Evolutionary conservation across 2,113 vertebrate genomes (phyloP).

Genomic region (Polypterus bichir): DNA sequence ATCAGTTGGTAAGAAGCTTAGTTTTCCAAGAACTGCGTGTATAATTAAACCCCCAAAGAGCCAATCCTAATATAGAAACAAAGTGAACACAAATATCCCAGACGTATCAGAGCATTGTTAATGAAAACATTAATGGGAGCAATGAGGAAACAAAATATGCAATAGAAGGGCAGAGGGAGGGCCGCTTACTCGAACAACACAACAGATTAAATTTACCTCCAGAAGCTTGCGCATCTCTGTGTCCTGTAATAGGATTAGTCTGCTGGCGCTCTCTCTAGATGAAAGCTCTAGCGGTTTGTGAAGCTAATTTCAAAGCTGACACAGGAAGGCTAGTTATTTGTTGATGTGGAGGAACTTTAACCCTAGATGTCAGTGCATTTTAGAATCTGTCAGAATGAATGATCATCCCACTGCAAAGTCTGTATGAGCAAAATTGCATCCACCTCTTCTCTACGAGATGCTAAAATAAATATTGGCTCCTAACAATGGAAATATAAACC

Average conservation of each 20-base stretch:
- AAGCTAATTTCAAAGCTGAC: slow-evolving; percentile 19
- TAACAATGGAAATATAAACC: slow-evolving; percentile 1
- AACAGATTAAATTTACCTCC: slow-evolving; percentile 25
- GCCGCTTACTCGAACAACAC: slow-evolving; percentile 15
- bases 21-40: too few relatives aligned
- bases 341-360: slow-evolving; percentile 20
- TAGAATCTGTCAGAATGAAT: slow-evolving; percentile 24
- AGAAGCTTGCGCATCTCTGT: slow-evolving; percentile 20
- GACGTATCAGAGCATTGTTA: too few relatives aligned
- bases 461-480: slow-evolving; percentile 9
- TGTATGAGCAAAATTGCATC: background rate
- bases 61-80: too few relatives aligned
- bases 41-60: too few relatives aligned
- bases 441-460: slow-evolving; percentile 9
- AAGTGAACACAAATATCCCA: too few relatives aligned
- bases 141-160: too few relatives aligned
- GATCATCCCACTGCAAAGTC: slow-evolving; percentile 14
- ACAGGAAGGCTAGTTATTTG: slow-evolving; percentile 12
- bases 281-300: slow-evolving; percentile 18
- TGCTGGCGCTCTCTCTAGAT: slow-evolving; percentile 12
- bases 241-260: slow-evolving; percentile 26
- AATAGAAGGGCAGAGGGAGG: slow-evolving; percentile 6
- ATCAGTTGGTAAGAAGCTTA: too few relatives aligned
- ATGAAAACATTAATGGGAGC: too few relatives aligned
- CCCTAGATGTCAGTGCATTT: slow-evolving; percentile 22